Conservation (phyloP, 2,888 invertebrate species). For the Cistogaster globosa region DNA sequence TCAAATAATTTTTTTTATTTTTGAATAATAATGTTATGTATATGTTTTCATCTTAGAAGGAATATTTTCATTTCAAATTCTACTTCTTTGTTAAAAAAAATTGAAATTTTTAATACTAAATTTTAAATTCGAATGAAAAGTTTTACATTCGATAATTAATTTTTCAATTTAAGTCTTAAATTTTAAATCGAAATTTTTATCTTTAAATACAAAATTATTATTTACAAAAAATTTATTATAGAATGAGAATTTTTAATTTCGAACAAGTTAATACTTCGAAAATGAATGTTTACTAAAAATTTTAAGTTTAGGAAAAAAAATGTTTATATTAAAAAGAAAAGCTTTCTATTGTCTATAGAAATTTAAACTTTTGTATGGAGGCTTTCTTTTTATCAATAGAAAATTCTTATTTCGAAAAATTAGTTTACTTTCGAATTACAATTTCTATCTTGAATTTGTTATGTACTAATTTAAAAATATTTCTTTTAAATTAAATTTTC, state of each 20-base stretch:
- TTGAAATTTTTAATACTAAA: too few species aligned
- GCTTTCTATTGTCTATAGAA: not conserved
- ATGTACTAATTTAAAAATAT: too few species aligned
- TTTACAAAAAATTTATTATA: not conserved
- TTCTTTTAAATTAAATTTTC: not conserved
- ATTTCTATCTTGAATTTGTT: too few species aligned
- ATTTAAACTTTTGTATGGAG: not conserved
- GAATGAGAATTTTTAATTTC: not conserved
- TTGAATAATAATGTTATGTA: too few species aligned
- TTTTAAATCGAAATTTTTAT: not conserved
- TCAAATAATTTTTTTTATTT: too few species aligned
- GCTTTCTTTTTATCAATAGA: too few species aligned
- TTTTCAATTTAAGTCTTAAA: not conserved
- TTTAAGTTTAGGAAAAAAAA: not conserved
- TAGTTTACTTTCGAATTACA: too few species aligned
- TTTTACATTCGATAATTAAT: not conserved
- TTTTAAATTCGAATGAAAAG: not conserved
- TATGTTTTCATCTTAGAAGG: too few species aligned
- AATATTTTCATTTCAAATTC: too few species aligned
- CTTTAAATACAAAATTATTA: not conserved
- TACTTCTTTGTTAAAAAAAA: too few species aligned
- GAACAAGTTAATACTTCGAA: not conserved
- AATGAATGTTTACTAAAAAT: not conserved
- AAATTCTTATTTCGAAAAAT: too few species aligned
- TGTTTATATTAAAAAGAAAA: too few species aligned